Conservation (phyloP, 2,113 vertebrate genomes). For the Verasper variegatus region DNA sequence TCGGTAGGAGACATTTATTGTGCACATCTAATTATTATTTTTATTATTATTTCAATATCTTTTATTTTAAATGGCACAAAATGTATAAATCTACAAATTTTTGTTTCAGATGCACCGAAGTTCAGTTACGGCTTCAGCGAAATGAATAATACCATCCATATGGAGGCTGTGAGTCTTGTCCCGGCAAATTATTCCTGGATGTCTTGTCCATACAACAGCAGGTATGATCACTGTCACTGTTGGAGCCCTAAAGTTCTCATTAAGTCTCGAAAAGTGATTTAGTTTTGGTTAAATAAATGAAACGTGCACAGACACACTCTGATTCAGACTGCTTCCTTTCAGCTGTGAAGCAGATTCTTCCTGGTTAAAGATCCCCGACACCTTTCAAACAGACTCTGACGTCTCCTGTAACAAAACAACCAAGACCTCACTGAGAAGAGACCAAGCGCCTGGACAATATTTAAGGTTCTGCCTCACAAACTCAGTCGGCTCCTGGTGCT, state of each 20-base stretch:
- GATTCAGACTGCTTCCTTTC: slow-evolving; percentile 18
- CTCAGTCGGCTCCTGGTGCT: slow-evolving; percentile 77
- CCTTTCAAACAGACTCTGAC: slow-evolving; percentile 1
- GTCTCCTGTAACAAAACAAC: slow-evolving; percentile 79
- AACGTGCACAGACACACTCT: not conserved
- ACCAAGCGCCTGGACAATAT: slow-evolving; percentile 15
- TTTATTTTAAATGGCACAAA: not conserved
- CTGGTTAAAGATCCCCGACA: slow-evolving; percentile 35
- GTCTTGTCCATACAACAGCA: slow-evolving; percentile 21
- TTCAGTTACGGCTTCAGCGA: not conserved
- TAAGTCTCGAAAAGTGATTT: not conserved
- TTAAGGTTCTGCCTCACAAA: slow-evolving; percentile 86
- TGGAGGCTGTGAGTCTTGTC: slow-evolving; percentile 37
- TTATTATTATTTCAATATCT: too few species aligned
- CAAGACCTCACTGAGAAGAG: slow-evolving; percentile 67
- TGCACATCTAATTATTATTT: not conserved
- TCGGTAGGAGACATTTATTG: slow-evolving; percentile 81
- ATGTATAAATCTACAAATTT: not conserved
- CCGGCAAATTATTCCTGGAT: slow-evolving; percentile 65
- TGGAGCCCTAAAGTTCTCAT: not conserved
- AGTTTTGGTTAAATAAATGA: not conserved
- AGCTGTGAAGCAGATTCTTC: slow-evolving; percentile 34
- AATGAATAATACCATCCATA: not conserved
- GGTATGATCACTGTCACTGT: slow-evolving; percentile 25
- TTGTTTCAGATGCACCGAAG: slow-evolving; percentile 52